These are phyloP conservation scores for Drosophila parabipectinata DNA, from an alignment of 1,140 invertebrate species.

Conservation along the genomic window DNA sequence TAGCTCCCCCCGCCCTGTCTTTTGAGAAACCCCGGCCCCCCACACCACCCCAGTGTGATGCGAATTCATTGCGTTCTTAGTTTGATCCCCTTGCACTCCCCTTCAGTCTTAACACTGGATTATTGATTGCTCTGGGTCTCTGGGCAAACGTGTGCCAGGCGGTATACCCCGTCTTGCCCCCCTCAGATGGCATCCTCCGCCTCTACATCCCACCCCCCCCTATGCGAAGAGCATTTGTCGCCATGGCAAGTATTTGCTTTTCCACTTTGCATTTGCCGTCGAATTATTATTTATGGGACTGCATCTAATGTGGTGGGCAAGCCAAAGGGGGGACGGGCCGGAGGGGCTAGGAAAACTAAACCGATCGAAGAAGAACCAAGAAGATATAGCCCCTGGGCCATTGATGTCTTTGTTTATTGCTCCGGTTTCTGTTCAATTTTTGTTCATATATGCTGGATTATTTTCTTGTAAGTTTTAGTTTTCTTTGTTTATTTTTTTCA, in stretches of 20 bases:
- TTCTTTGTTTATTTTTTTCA: neutral
- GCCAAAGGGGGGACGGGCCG: neutral
- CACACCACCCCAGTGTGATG: neutral
- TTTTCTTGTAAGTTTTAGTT: neutral
- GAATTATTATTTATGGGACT: slow-evolving; percentile 77
- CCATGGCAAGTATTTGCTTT: slow-evolving; percentile 63
- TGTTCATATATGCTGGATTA: slow-evolving; percentile 1
- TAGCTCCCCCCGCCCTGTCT: neutral
- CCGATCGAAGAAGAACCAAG: slow-evolving; percentile 16
- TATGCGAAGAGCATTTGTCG: slow-evolving; percentile 57
- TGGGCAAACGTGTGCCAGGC: slow-evolving; percentile 66
- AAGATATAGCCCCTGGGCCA: slow-evolving; percentile 49
- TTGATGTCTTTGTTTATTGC: slow-evolving; percentile 80
- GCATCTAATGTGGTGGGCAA: slow-evolving; percentile 51
- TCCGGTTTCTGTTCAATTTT: slow-evolving; percentile 46
- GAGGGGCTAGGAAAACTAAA: neutral
- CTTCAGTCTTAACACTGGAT: slow-evolving; percentile 26
- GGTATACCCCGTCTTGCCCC: neutral
- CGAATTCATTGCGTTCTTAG: slow-evolving; percentile 45
- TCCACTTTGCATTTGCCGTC: slow-evolving; percentile 60
- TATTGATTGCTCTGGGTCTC: slow-evolving; percentile 81
- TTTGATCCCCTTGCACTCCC: slow-evolving; percentile 8
- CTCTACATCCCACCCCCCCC: slow-evolving; percentile 4
- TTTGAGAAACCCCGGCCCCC: no score
- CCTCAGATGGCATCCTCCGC: neutral